Evolutionary conservation across 2,113 vertebrate genomes (phyloP).

Genomic region (Ptychochromis oligacanthus): DNA sequence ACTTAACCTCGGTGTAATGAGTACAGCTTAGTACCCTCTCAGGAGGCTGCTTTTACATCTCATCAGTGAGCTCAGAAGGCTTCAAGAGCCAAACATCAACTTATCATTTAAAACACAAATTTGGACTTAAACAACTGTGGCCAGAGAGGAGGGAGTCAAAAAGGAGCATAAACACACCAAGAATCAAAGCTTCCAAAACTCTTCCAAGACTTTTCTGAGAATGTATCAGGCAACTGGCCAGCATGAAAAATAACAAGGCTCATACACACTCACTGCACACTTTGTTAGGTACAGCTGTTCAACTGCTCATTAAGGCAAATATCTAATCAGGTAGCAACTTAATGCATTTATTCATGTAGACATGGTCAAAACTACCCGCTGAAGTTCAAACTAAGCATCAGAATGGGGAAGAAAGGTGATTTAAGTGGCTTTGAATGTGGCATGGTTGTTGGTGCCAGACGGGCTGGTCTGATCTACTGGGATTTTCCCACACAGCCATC

Average conservation of each 20-base stretch:
- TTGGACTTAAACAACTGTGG: neutral
- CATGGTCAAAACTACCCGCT: neutral
- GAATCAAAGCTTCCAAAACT: neutral
- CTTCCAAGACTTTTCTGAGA: neutral
- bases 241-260: too few species aligned
- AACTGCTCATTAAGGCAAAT: neutral
- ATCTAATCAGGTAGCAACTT: neutral
- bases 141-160: neutral
- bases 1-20: constrained; percentile 36
- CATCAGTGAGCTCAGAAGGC: constrained; percentile 15
- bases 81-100: constrained; percentile 6
- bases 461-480: neutral
- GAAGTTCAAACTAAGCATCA: neutral
- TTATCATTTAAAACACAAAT: neutral
- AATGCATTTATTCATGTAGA: neutral
- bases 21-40: constrained; percentile 14
- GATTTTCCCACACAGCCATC: too few species aligned
- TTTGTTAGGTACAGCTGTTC: neutral
- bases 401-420: neutral
- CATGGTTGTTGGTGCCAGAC: too few species aligned
- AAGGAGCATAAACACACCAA: neutral
- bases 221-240: neutral
- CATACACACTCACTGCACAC: neutral
- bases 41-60: constrained; percentile 14
- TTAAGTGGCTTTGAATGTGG: neutral